These are phyloP conservation scores for Xestobium rufovillosum DNA, from an alignment of 2,888 invertebrate species.

Conservation along the genomic window DNA sequence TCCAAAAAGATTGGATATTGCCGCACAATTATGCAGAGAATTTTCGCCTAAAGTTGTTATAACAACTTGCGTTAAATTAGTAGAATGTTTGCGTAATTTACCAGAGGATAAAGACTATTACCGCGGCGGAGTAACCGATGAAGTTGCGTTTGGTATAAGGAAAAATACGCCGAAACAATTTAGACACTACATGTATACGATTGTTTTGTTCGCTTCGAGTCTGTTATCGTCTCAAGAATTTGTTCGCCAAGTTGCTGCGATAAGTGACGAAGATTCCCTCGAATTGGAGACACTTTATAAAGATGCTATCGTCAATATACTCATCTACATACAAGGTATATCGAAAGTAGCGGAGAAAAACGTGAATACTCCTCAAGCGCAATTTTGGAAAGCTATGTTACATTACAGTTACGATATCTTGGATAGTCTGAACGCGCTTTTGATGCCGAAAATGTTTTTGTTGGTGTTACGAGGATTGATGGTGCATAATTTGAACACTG, in stretches of 20 bases:
- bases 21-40: conserved; percentile 56
- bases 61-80: conserved; percentile 57
- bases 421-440: conserved; percentile 70
- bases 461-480: conserved; percentile 67
- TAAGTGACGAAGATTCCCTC: conserved; percentile 44
- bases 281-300: conserved; percentile 59
- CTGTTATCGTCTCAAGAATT: conserved; percentile 63
- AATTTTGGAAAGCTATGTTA: conserved; percentile 77
- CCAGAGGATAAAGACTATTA: conserved; percentile 54
- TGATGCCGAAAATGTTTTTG: conserved; percentile 74
- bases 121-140: conserved; percentile 32
- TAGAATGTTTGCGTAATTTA: conserved; percentile 57
- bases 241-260: conserved; percentile 55
- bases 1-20: conserved; percentile 56
- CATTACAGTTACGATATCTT: conserved; percentile 72
- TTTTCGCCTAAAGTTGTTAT: conserved; percentile 59
- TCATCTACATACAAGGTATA: conserved; percentile 60
- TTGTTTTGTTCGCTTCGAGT: conserved; percentile 64
- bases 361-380: conserved; percentile 50
- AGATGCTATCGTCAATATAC: conserved; percentile 57
- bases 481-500: conserved; percentile 59
- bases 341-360: conserved; percentile 56
- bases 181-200: conserved; percentile 75
- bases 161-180: conserved; percentile 65
- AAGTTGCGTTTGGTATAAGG: too few relatives aligned